Evolutionary conservation across 2,797 vertebrate genomes (phyloP), one percentile per base, ranked within the genome.

Genomic region (Rhynchotus rufescens): DNA sequence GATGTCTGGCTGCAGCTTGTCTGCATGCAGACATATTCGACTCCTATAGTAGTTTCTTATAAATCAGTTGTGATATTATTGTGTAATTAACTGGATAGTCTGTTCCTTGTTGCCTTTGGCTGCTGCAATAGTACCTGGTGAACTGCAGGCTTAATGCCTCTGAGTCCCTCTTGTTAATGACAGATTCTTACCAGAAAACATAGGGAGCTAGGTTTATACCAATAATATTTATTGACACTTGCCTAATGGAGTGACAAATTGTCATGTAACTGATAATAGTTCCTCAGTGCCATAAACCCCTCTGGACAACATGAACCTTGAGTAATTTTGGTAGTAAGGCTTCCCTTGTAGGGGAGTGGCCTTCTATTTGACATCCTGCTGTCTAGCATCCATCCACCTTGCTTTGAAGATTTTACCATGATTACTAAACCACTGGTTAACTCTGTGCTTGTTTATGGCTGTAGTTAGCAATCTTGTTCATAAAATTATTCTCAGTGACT

Each of bases 1-100:
- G 66, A 77, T 92, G 86, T 94, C 90, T 96, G 62, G 15, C 71
- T 93, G 89, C 77, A 47, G 75, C 69, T 75, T 60, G 51, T 83
- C 76, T 92, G 66, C 34, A 21, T 75, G 59, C 54, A 40, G n/a
- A 67, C 30, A 40, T 15, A 3, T 61, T 57, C 32, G 45, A 44
- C 17, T 83, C 44, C 32, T 51, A 52, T 47, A 56, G 30, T 72
- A 78, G 12, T 40, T 40, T 45, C 69, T 78, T 95, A 30, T 38
- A 69, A 87, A 64, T 66, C 68, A 44, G 28, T 32, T 73, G 15
- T 83, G 90, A 78, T 73, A 15, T 89, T 87, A 54, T 22, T 0
- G 0, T 44, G 34, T 12, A 40, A 87, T 83, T 89, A 73, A 52
- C 38, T 52, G 34, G 26, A 30, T 12, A 79, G 32, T 9, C 40